Evolutionary conservation across 2,113 vertebrate species (phyloP), one percentile per base, ranked within the genome.

Genomic region (Pithys albifrons): DNA sequence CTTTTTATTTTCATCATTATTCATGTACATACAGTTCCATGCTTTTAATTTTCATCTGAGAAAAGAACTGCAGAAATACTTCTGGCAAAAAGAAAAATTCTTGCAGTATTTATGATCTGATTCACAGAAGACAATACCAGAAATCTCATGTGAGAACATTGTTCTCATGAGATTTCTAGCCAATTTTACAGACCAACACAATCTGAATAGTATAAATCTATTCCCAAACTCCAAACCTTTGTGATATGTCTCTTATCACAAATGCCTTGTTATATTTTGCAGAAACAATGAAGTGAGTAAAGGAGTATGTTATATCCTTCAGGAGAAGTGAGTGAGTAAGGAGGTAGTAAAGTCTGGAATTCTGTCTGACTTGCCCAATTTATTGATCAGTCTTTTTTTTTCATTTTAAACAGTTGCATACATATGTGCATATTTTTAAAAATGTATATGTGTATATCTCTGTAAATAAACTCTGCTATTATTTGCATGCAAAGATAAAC

Each of bases 31-130:
- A 61, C 14, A 67, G 28, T 49, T 93, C 62, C 19, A 35, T 80
- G 10, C n/a, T 74, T 86, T 19, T 54, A 69, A 74, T 85, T 83
- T 79, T 71, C 35, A 66, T 57, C 23, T 64, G 15, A 76, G 24
- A 80, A 81, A 52, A 62, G 43, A 89, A 70, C 23, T 79, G 27
- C 29, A 79, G 55, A 82, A 92, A 85, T 70, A 80, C 7, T 12
- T 39, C 27, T 33, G 64, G 48, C 85, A 86, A 79, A 65, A 66
- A 86, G 89, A 71, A 35, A 28, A 91, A 12, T 62, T 77, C 43
- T 79, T 92, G 51, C 41, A 95, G 45, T 86, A 94, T 94, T 95
- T 91, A 90, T 86, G 58, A 89, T 70, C 46, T 74, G n/a, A 89
- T 35, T 91, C 57, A 72, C 43, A 69, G 82, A 85, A 94, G 71